These are phyloP conservation scores for Anhinga rufa DNA, from an alignment of 2,113 vertebrate genomes.

Conservation along the genomic window DNA sequence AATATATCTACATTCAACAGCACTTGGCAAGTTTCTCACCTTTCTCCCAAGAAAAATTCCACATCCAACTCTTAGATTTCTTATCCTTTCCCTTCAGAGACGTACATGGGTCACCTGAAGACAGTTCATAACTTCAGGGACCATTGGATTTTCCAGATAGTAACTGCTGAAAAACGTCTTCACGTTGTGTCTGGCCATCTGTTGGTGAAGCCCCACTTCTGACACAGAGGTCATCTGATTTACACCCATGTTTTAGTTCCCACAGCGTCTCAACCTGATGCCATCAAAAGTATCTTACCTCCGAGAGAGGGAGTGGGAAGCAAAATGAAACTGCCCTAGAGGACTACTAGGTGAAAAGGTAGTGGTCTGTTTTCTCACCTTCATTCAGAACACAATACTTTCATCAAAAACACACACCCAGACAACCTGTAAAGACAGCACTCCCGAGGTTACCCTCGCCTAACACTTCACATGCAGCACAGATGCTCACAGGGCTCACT, in stretches of 20 bases:
- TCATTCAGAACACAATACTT: background rate
- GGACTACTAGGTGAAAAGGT: background rate
- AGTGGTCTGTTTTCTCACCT: background rate
- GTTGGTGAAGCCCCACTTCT: background rate
- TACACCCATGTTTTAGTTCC: background rate
- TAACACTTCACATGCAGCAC: background rate
- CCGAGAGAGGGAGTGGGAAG: background rate
- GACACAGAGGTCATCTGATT: background rate
- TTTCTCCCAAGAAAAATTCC: conserved; percentile 51
- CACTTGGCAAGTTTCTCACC: background rate
- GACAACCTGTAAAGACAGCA: background rate
- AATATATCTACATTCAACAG: background rate
- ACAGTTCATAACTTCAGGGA: background rate
- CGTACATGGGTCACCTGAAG: background rate
- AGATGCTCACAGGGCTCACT: background rate
- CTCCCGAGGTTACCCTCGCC: background rate
- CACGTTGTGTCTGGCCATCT: background rate
- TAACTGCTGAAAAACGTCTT: background rate
- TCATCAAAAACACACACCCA: background rate
- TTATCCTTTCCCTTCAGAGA: background rate
- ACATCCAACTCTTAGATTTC: conserved; percentile 40
- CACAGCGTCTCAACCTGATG: background rate
- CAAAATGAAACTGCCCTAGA: background rate
- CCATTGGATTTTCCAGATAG: background rate
- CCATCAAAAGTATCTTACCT: background rate